Evolutionary conservation across 2,888 invertebrate species (phyloP).

Genomic region (Nomada ferruginata): DNA sequence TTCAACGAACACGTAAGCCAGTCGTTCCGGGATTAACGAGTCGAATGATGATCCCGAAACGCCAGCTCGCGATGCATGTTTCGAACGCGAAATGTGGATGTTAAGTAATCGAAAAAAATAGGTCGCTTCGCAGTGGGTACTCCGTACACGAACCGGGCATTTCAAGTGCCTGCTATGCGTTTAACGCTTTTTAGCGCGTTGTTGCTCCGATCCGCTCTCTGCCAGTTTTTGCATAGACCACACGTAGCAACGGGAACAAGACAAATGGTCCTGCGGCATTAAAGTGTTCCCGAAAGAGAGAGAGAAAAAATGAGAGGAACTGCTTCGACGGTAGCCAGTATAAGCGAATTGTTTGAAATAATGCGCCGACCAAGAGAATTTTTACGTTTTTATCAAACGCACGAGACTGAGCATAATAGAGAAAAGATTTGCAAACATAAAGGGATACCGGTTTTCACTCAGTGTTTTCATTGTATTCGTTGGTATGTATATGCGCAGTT

Average conservation of each 20-base stretch:
- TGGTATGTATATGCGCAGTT: conserved; percentile 31
- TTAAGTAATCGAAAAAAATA: conserved; percentile 51
- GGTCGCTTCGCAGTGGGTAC: conserved; percentile 45
- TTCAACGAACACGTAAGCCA: background rate
- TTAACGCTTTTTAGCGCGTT: conserved; percentile 59
- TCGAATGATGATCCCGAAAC: conserved; percentile 26
- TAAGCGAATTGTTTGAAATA: conserved; percentile 33
- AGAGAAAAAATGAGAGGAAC: conserved; percentile 17
- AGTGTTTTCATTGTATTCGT: conserved; percentile 19
- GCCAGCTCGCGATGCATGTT: background rate
- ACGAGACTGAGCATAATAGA: conserved; percentile 2
- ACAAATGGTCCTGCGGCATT: conserved; percentile 46
- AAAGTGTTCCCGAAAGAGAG: conserved; percentile 50
- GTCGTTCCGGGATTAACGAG: conserved; percentile 27
- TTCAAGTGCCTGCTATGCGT: conserved; percentile 43
- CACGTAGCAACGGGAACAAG: conserved; percentile 33
- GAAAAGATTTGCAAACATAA: background rate
- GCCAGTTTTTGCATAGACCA: conserved; percentile 23
- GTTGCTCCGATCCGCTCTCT: conserved; percentile 38
- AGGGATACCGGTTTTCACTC: background rate
- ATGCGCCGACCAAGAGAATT: conserved; percentile 51
- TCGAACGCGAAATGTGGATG: conserved; percentile 13
- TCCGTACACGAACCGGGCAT: conserved; percentile 31
- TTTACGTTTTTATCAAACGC: conserved; percentile 46
- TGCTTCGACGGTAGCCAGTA: conserved; percentile 34